Percentiles rank a stretch among this genome's conserved stretches.
These are phyloP conservation scores for Meandrusa payeni DNA, from an alignment of 2,888 invertebrate genomes.

Conservation along the genomic window DNA sequence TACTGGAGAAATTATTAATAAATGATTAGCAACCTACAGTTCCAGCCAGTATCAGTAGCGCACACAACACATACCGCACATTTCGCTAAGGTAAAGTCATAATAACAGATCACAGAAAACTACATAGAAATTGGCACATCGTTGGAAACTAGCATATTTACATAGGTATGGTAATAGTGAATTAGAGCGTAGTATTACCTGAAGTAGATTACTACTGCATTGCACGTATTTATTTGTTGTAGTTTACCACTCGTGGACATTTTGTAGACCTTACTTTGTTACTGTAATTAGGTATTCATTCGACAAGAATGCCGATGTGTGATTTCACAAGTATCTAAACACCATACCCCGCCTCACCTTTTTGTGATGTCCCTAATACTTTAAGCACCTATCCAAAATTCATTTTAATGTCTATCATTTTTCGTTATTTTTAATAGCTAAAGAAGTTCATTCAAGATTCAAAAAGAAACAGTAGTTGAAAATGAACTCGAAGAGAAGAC, in stretches of 20 bases:
- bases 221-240: slow-evolving; percentile 61
- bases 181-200: slow-evolving; percentile 34
- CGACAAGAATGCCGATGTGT: slow-evolving; percentile 65
- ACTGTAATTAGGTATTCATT: slow-evolving; percentile 59
- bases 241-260: slow-evolving; percentile 55
- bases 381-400: slow-evolving; percentile 30
- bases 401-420: slow-evolving; percentile 41
- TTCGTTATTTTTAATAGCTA: slow-evolving; percentile 67
- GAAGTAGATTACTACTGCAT: slow-evolving; percentile 46
- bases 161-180: slow-evolving; percentile 17
- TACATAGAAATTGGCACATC: slow-evolving; percentile 2
- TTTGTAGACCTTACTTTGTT: slow-evolving; percentile 42
- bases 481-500: slow-evolving; percentile 68
- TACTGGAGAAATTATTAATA: background rate
- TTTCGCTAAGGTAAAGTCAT: slow-evolving; percentile 45
- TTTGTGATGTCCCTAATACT: slow-evolving; percentile 59
- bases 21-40: slow-evolving; percentile 17
- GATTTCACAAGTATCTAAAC: slow-evolving; percentile 37
- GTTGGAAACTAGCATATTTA: slow-evolving; percentile 5
- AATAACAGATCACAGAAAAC: slow-evolving; percentile 17
- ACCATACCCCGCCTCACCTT: slow-evolving; percentile 35
- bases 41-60: slow-evolving; percentile 31
- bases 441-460: slow-evolving; percentile 74
- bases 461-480: slow-evolving; percentile 70
- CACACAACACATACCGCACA: slow-evolving; percentile 30